These are phyloP conservation scores for Saguinus midas DNA, from an alignment of 2,113 vertebrate genomes.

Conservation along the genomic window DNA sequence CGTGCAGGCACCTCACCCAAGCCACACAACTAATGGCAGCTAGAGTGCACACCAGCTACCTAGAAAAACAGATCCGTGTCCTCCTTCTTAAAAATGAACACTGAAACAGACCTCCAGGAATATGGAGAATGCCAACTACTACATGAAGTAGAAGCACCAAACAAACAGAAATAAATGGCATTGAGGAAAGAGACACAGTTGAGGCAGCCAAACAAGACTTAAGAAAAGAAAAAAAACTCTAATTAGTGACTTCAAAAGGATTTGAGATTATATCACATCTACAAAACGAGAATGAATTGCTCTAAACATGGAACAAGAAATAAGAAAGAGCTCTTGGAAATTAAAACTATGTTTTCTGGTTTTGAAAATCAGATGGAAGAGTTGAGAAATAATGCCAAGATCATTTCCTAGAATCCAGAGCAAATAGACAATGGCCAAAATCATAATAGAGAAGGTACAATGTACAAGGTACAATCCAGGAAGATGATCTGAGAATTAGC, in stretches of 20 bases:
- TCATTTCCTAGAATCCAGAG: background rate
- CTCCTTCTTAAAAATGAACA: background rate
- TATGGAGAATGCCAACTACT: background rate
- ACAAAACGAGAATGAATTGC: background rate
- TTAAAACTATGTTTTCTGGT: background rate
- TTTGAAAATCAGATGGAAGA: background rate
- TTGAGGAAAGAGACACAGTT: background rate
- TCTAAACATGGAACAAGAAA: background rate
- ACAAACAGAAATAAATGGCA: background rate
- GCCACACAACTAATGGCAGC: background rate
- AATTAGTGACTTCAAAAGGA: background rate
- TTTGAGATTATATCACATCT: background rate
- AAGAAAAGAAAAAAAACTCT: background rate
- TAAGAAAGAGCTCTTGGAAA: background rate
- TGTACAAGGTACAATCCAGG: no score
- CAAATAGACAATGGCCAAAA: background rate
- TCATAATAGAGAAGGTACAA: no score
- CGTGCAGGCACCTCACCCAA: background rate
- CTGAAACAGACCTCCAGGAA: background rate
- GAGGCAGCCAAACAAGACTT: background rate
- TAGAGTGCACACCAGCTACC: background rate
- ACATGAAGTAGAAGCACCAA: background rate
- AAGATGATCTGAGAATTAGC: background rate
- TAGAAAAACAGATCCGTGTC: background rate
- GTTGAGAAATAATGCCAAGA: background rate